These are phyloP conservation scores for Tinea pellionella DNA, from an alignment of 2,888 invertebrate genomes.

Conservation along the genomic window DNA sequence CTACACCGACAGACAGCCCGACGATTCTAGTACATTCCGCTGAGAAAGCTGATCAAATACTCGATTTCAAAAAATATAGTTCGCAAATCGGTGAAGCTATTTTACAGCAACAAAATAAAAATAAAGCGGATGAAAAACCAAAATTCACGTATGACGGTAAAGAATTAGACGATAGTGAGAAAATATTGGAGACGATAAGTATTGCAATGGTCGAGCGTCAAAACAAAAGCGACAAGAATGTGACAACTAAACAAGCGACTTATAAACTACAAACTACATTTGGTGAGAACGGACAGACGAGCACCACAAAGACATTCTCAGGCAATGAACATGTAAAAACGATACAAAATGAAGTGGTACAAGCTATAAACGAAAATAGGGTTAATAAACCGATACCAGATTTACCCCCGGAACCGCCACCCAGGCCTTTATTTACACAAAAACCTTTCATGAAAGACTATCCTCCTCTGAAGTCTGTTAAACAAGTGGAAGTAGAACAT, in stretches of 20 bases:
- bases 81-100: conserved; percentile 48
- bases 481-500: conserved; percentile 23
- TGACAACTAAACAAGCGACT: conserved; percentile 12
- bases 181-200: conserved; percentile 41
- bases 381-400: conserved; percentile 11
- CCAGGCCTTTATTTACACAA: conserved; percentile 25
- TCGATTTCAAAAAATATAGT: conserved; percentile 51
- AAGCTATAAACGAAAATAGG: conserved; percentile 19
- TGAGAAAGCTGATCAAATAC: conserved; percentile 48
- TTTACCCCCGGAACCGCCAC: conserved; percentile 30
- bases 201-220: conserved; percentile 33
- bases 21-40: conserved; percentile 27
- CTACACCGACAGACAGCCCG: conserved; percentile 28
- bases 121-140: conserved; percentile 21
- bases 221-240: conserved; percentile 19
- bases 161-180: conserved; percentile 17
- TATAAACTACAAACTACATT: conserved; percentile 17
- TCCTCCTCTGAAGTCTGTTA: conserved; percentile 20
- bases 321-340: conserved; percentile 19
- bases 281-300: conserved; percentile 15
- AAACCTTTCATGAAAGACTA: conserved; percentile 19
- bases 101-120: conserved; percentile 28
- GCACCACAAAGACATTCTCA: conserved; percentile 14
- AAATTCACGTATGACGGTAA: conserved; percentile 19
- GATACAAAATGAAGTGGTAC: conserved; percentile 20